A percentile compares a stretch with the other conserved stretches of the same genome.
Conservation (phyloP, 2,113 vertebrate genomes). For the Taxidea taxus region DNA sequence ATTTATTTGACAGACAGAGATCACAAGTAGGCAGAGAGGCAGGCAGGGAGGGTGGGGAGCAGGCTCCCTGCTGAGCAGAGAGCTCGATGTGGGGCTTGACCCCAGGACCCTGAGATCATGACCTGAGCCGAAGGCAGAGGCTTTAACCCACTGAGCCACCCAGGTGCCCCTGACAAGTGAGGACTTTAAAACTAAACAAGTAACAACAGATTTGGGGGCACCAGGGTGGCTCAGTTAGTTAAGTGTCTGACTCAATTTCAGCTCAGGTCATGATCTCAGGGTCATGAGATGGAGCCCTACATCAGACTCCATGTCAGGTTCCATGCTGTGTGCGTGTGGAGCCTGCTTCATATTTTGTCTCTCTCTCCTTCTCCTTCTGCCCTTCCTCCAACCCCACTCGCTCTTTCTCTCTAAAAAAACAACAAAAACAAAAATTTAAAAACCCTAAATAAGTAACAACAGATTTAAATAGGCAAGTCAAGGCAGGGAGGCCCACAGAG, state of each 20-base stretch:
- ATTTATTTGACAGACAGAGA: too few species aligned
- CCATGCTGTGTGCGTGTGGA: neutral
- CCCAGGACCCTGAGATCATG: too few species aligned
- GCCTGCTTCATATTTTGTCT: neutral
- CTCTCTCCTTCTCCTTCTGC: neutral
- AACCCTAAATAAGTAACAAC: neutral
- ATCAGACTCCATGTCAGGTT: neutral
- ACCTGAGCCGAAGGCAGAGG: too few species aligned
- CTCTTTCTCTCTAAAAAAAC: neutral
- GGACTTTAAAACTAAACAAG: neutral
- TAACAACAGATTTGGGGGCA: neutral
- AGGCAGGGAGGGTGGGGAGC: too few species aligned
- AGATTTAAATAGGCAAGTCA: neutral
- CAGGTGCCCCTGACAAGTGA: too few species aligned
- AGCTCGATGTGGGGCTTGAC: too few species aligned
- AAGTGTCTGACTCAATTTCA: neutral
- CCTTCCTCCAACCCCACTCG: neutral
- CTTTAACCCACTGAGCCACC: too few species aligned
- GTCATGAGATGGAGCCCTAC: neutral
- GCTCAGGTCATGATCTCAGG: neutral
- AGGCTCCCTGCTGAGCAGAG: too few species aligned
- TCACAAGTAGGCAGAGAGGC: too few species aligned
- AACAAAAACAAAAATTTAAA: neutral
- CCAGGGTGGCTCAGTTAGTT: neutral
- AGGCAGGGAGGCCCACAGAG: fast-evolving